Evolutionary conservation across 2,888 invertebrate genomes (phyloP).

Genomic region (Bibio marci): DNA sequence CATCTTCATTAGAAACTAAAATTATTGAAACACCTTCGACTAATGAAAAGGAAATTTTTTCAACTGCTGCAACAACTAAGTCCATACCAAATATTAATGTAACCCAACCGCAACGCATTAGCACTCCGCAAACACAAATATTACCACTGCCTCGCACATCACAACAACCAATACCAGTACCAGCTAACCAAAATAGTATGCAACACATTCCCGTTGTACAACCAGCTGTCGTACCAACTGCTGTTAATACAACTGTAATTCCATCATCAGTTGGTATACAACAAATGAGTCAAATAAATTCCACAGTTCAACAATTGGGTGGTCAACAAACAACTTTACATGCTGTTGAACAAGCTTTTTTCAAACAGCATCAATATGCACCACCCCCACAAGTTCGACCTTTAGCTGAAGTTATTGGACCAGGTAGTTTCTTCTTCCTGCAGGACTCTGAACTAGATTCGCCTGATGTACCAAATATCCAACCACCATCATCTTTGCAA

Average conservation of each 20-base stretch:
- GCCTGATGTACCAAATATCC: slow-evolving; percentile 32
- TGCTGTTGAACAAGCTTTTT: slow-evolving; percentile 45
- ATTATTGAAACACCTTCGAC: too few species aligned
- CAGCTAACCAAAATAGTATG: slow-evolving; percentile 10
- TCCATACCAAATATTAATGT: slow-evolving; percentile 28
- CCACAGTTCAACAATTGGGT: slow-evolving; percentile 20
- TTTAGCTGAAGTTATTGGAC: slow-evolving; percentile 57
- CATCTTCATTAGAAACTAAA: too few species aligned
- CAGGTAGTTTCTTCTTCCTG: slow-evolving; percentile 63
- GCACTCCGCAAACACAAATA: slow-evolving; percentile 35
- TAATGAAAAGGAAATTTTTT: too few species aligned
- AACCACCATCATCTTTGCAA: slow-evolving; percentile 2
- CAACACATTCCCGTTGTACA: slow-evolving; percentile 11
- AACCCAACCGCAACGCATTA: slow-evolving; percentile 35
- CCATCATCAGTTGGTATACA: not conserved
- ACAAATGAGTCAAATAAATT: not conserved
- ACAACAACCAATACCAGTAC: slow-evolving; percentile 15
- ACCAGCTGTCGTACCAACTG: not conserved
- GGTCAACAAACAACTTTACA: slow-evolving; percentile 32
- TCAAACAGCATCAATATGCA: slow-evolving; percentile 36
- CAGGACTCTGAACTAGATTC: slow-evolving; percentile 84
- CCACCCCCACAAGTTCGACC: slow-evolving; percentile 36
- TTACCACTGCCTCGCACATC: slow-evolving; percentile 27
- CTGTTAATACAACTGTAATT: not conserved
- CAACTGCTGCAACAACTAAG: slow-evolving; percentile 3